phyloP scores from a whole-genome alignment of 2,888 invertebrate genomes.

The Megaustenia siamemsis region DNA sequence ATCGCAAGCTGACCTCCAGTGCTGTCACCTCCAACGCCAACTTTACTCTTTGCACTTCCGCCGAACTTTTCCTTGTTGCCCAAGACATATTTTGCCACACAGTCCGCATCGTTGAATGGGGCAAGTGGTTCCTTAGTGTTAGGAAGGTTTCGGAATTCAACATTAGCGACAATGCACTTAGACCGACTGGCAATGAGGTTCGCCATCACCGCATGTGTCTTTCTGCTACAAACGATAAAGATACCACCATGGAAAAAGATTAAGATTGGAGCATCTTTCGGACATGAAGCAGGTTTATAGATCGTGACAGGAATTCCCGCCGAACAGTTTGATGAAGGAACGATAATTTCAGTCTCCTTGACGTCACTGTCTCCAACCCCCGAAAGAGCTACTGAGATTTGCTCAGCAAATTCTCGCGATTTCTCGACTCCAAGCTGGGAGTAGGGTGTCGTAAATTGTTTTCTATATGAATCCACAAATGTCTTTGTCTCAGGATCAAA shows the following conservation, averaged over 20 bases:
- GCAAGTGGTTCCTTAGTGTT: slow-evolving; percentile 15
- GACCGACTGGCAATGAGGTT: not conserved
- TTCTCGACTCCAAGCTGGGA: no score
- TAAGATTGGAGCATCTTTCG: not conserved
- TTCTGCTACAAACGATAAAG: not conserved
- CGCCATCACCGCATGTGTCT: not conserved
- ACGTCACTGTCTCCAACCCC: no score
- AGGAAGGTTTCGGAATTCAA: slow-evolving; percentile 32
- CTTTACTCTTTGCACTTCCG: slow-evolving; percentile 12
- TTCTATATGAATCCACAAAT: no score
- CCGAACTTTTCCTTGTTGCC: slow-evolving; percentile 20
- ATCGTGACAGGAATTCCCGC: slow-evolving; percentile 23
- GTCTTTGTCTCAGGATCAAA: no score
- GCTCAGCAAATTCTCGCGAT: no score
- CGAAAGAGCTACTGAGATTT: no score
- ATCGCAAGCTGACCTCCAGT: slow-evolving; percentile 35
- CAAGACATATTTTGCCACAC: not conserved
- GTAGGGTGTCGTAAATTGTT: no score
- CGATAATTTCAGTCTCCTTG: not conserved
- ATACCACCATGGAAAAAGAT: slow-evolving; percentile 39
- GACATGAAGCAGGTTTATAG: not conserved
- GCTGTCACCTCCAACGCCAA: slow-evolving; percentile 40
- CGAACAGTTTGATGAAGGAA: not conserved
- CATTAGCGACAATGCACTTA: slow-evolving; percentile 15
- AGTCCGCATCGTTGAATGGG: slow-evolving; percentile 30